phyloP scores from a whole-genome alignment of 2,888 invertebrate genomes.

The Scaptomyza parva region DNA sequence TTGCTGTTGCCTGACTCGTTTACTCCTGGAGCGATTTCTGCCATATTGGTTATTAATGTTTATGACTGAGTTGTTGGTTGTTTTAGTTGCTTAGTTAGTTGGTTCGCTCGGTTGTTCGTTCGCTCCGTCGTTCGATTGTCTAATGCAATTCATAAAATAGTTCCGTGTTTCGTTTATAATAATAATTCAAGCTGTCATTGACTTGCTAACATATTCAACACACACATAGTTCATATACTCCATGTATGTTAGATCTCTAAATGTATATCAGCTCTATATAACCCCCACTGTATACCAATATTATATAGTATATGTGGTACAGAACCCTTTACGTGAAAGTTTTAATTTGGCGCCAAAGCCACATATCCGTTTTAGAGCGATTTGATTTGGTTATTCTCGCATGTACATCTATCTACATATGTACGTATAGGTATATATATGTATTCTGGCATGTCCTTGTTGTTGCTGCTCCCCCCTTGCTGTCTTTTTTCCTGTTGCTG shows the following conservation, averaged over 20 bases:
- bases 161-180: constrained; percentile 60
- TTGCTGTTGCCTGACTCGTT: background rate
- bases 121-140: constrained; percentile 40
- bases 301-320: background rate
- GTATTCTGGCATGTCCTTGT: constrained; percentile 3
- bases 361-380: constrained; percentile 50
- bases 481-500: constrained; percentile 9
- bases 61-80: constrained; percentile 44
- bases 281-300: background rate
- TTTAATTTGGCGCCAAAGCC: constrained; percentile 55
- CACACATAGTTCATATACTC: background rate
- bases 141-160: constrained; percentile 69
- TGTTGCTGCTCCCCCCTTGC: constrained; percentile 6
- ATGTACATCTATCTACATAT: constrained; percentile 2
- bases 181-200: constrained; percentile 60
- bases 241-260: too few species aligned
- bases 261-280: too few species aligned
- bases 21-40: constrained; percentile 18
- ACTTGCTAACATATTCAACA: background rate
- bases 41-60: constrained; percentile 75
- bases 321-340: constrained; percentile 5
- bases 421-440: background rate
- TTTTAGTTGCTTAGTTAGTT: constrained; percentile 27
- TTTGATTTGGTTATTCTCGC: constrained; percentile 62
- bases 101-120: background rate